Evolutionary conservation across 2,113 vertebrate species (phyloP).

Genomic region (Tretioscincus oriximinensis): DNA sequence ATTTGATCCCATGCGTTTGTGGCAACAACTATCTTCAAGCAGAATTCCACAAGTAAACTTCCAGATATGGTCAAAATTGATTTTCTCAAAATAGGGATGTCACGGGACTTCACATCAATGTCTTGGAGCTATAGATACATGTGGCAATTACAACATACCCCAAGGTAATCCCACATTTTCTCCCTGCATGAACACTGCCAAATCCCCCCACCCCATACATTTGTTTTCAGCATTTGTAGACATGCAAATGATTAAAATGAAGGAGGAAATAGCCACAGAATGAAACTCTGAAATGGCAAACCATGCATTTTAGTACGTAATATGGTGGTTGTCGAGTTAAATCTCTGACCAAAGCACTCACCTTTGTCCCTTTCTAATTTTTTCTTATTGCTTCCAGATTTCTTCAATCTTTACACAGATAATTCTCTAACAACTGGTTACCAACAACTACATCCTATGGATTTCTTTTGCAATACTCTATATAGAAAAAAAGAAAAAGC

Average conservation of each 20-base stretch:
- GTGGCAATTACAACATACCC: too few species aligned
- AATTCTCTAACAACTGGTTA: not conserved
- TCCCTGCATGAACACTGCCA: too few species aligned
- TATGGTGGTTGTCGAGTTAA: too few species aligned
- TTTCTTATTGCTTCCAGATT: not conserved
- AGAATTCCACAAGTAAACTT: too few species aligned
- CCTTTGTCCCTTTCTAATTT: not conserved
- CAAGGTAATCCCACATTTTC: too few species aligned
- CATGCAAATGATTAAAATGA: too few species aligned
- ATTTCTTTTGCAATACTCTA: not conserved
- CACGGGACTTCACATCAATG: too few species aligned
- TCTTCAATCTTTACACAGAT: not conserved
- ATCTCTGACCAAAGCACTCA: not conserved
- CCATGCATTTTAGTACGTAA: not conserved
- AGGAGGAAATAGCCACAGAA: not conserved
- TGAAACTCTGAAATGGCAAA: not conserved
- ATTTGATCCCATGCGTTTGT: too few species aligned
- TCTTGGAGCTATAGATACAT: too few species aligned
- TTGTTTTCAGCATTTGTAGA: not conserved
- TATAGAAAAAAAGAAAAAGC: not conserved
- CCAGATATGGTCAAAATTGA: too few species aligned
- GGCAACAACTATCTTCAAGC: too few species aligned
- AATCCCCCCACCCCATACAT: not conserved
- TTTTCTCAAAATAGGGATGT: too few species aligned
- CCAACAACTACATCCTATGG: not conserved